These are phyloP conservation scores for Drosophila subsilvestris DNA, from an alignment of 2,888 invertebrate genomes.

Conservation along the genomic window DNA sequence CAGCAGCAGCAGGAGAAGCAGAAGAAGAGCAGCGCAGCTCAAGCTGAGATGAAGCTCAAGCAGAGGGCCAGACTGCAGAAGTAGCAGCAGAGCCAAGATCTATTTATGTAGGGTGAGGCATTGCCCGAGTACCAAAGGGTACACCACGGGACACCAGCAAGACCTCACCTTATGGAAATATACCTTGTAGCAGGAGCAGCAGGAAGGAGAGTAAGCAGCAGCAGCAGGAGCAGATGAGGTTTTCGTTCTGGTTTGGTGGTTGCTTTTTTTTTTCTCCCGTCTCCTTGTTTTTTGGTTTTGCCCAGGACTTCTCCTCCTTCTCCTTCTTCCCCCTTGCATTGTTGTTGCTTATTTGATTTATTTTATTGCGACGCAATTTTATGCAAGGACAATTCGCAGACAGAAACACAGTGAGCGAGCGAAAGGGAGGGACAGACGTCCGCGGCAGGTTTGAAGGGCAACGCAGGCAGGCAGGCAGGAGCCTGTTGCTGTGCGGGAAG, in stretches of 20 bases:
- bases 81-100: too few relatives aligned
- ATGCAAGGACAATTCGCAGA: conserved; percentile 70
- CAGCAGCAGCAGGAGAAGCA: conserved; percentile 24
- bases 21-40: conserved; percentile 7
- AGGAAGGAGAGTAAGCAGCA: not conserved
- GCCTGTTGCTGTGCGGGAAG: conserved; percentile 24
- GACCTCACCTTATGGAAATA: too few relatives aligned
- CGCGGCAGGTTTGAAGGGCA: conserved; percentile 63
- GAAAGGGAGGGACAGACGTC: conserved; percentile 22
- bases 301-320: conserved; percentile 12
- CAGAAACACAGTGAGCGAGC: not conserved
- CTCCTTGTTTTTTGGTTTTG: conserved; percentile 12
- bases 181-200: conserved; percentile 14
- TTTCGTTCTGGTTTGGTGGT: conserved; percentile 59
- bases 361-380: conserved; percentile 77
- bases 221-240: conserved; percentile 18
- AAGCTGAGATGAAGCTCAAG: too few relatives aligned
- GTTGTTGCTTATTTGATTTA: conserved; percentile 68
- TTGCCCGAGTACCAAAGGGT: too few relatives aligned
- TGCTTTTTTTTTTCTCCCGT: conserved; percentile 26
- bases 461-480: conserved; percentile 3
- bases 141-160: too few relatives aligned
- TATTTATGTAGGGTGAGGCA: too few relatives aligned
- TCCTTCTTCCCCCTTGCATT: not conserved
- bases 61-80: too few relatives aligned